Conservation (phyloP, 2,113 vertebrate genomes). For the Salvator merianae region DNA sequence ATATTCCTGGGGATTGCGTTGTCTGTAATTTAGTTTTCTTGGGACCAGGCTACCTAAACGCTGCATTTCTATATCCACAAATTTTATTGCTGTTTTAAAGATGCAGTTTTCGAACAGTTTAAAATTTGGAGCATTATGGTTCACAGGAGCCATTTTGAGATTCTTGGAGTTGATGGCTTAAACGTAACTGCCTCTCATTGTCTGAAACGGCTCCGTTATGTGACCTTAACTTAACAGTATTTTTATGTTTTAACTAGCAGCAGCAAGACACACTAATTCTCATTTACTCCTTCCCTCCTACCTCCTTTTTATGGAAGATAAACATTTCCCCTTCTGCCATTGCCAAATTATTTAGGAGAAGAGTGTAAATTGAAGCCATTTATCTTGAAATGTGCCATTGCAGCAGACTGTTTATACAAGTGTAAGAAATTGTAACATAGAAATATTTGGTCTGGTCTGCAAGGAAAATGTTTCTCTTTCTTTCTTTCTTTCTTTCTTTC, state of each 20-base stretch:
- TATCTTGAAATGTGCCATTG: constrained; percentile 70
- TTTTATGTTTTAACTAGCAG: constrained; percentile 47
- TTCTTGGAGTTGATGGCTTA: not conserved
- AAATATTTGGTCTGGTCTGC: constrained; percentile 66
- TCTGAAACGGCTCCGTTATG: constrained; percentile 9
- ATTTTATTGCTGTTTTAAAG: not conserved
- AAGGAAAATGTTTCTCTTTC: constrained; percentile 50
- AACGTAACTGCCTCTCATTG: not conserved
- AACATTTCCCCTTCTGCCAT: constrained; percentile 59
- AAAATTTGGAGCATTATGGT: not conserved
- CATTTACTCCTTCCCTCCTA: constrained; percentile 36
- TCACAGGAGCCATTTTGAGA: constrained; percentile 2
- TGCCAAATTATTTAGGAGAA: constrained; percentile 69
- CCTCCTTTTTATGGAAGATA: constrained; percentile 51
- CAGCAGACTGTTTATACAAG: constrained; percentile 72
- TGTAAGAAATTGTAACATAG: constrained; percentile 69
- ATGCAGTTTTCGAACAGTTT: not conserved
- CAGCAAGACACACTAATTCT: constrained; percentile 29
- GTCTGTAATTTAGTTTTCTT: constrained; percentile 24
- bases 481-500: constrained; percentile 26
- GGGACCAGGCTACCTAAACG: not conserved
- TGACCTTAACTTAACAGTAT: constrained; percentile 30
- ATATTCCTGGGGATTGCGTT: too few species aligned
- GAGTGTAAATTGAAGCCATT: constrained; percentile 75
- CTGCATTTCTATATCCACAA: not conserved